Evolutionary conservation across 2,888 invertebrate genomes (phyloP), one percentile per base, ranked within the genome.

Genomic region (Campoplex nolae): DNA sequence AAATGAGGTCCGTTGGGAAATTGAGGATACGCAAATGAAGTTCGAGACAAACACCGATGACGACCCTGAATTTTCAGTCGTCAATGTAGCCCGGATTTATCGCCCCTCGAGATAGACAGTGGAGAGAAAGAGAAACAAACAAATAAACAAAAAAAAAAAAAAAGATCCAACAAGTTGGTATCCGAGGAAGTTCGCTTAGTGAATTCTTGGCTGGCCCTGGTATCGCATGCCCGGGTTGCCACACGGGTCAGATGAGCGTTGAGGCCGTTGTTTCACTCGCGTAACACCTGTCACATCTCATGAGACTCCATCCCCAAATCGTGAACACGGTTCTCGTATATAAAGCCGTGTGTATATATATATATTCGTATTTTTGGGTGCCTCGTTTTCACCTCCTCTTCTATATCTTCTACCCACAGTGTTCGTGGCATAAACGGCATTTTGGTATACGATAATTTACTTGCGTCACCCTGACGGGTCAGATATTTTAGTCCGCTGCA

Each of bases 401-500:
- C n/a, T 28, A 48, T 58, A 4, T 70, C 18, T 32, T 23, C 11
- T 71, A n/a, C 1, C 16, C 32, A 32, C 62, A 32, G 32, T 16
- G 62, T 18, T 80, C 62, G 16, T 8, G 32, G 45, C 16, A 42
- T 70, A 18, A 70, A 54, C 23, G 65, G 7, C 48, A 23, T 88
- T 89, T 88, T 85, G 88, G 87, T 89, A 88, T 89, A 89, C 89
- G 90, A 91, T 88, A 89, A 90, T 89, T 91, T 92, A 90, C 89
- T 91, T 92, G 90, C 92, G 88, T 92, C 91, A 92, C 90, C 16
- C 83, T 89, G 88, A 78, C 76, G 78, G 90, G 91, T 91, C 90
- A 90, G 91, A 90, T 92, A 92, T 92, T 92, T 92, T 88, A 65
- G 90, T 89, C 90, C 83, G 88, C 90, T 90, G 91, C 58, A 56